A percentile compares a stretch with the other conserved stretches of the same genome.
phyloP scores from a whole-genome alignment of 2,797 vertebrate genomes.

The Lacerta agilis region DNA sequence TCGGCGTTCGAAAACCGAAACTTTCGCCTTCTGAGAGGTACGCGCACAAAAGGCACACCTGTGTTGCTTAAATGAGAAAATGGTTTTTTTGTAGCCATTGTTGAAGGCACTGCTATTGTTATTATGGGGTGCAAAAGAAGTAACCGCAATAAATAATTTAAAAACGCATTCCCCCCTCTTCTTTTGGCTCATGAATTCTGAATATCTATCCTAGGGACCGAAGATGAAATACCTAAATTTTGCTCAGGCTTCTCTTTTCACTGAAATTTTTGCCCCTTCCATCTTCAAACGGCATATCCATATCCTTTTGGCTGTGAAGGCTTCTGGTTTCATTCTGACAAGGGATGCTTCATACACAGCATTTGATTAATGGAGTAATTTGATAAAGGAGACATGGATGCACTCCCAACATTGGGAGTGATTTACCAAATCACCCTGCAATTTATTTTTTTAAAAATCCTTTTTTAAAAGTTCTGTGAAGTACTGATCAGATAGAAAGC shows the following conservation, averaged over 20 bases:
- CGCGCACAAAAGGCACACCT: background rate
- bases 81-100: background rate
- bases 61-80: background rate
- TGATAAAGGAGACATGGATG: background rate
- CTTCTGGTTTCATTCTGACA: background rate
- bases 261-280: background rate
- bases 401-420: background rate
- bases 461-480: background rate
- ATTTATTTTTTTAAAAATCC: slow-evolving; percentile 3
- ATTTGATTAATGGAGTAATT: background rate
- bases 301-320: background rate
- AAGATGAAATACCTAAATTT: background rate
- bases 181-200: background rate
- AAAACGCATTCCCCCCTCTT: background rate
- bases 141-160: background rate
- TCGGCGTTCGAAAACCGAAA: too few species aligned
- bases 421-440: background rate
- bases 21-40: too few species aligned
- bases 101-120: background rate
- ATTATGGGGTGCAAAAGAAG: background rate
- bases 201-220: background rate
- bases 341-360: background rate
- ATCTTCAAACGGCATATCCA: too few species aligned
- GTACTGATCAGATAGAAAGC: background rate
- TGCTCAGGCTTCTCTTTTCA: background rate